These are phyloP conservation scores for Eutolmus rufibarbis DNA, from an alignment of 2,888 invertebrate genomes.

Conservation along the genomic window DNA sequence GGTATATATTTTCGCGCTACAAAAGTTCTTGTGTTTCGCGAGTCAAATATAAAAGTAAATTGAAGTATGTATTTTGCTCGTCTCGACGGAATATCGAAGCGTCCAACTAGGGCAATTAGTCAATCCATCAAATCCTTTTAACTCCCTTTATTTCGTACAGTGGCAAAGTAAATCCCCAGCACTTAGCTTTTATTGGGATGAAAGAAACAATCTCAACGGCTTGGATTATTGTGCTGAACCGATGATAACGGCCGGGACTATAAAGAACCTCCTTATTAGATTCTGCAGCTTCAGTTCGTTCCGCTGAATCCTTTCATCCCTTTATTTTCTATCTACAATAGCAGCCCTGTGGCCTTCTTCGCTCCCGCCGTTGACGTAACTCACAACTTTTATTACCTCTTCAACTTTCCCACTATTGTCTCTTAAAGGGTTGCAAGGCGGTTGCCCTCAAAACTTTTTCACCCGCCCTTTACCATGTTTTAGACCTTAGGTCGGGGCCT, in stretches of 20 bases:
- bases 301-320: conserved; percentile 36
- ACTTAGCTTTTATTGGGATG: conserved; percentile 40
- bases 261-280: conserved; percentile 37
- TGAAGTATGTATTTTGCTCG: neutral
- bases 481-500: neutral
- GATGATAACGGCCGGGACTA: conserved; percentile 24
- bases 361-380: conserved; percentile 22
- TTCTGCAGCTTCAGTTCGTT: conserved; percentile 34
- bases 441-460: neutral
- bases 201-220: conserved; percentile 37
- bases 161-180: conserved; percentile 21
- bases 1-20: neutral
- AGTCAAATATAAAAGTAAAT: conserved; percentile 5
- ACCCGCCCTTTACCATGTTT: neutral
- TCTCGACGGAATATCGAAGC: neutral
- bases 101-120: conserved; percentile 37
- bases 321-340: conserved; percentile 35
- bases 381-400: conserved; percentile 40
- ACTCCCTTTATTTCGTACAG: conserved; percentile 28
- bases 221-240: conserved; percentile 35
- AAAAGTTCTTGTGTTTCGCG: neutral
- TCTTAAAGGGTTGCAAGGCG: conserved; percentile 6
- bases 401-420: conserved; percentile 26
- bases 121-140: conserved; percentile 34
- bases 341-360: conserved; percentile 28